A percentile compares a stretch with the other conserved stretches of the same genome.
Evolutionary conservation across 2,888 invertebrate species (phyloP).

Genomic region (Drosophila paramelanica): DNA sequence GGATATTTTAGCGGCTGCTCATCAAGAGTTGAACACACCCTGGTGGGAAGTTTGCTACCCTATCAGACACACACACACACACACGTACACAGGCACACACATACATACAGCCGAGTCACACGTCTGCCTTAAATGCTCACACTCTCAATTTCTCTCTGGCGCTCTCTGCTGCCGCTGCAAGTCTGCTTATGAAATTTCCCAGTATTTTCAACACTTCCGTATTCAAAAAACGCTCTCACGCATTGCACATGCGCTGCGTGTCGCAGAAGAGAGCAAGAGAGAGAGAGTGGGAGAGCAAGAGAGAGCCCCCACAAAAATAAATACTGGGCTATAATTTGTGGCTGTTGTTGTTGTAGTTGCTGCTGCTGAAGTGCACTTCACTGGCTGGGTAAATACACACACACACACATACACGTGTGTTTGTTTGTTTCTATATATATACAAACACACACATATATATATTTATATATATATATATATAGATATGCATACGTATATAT

Average conservation of each 20-base stretch:
- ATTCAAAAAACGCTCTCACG: constrained; percentile 28
- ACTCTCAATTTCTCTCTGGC: constrained; percentile 8
- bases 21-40: constrained; percentile 81
- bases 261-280: neutral
- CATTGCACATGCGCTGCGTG: constrained; percentile 58
- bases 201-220: constrained; percentile 70
- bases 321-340: constrained; percentile 62
- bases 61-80: constrained; percentile 42
- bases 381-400: constrained; percentile 54
- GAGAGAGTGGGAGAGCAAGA: constrained; percentile 4
- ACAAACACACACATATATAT: neutral
- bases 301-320: constrained; percentile 20
- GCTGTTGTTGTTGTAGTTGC: constrained; percentile 29
- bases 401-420: neutral
- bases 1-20: constrained; percentile 74
- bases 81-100: constrained; percentile 12
- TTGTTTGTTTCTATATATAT: neutral
- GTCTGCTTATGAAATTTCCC: constrained; percentile 72
- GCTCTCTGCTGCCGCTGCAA: constrained; percentile 16
- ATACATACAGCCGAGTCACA: neutral
- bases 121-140: neutral
- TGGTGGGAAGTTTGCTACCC: constrained; percentile 79
- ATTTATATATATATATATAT: neutral
- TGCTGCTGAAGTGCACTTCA: constrained; percentile 69
- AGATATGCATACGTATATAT: neutral